phyloP scores from a whole-genome alignment of 1,140 invertebrate genomes.

The Notospermus geniculatus region DNA sequence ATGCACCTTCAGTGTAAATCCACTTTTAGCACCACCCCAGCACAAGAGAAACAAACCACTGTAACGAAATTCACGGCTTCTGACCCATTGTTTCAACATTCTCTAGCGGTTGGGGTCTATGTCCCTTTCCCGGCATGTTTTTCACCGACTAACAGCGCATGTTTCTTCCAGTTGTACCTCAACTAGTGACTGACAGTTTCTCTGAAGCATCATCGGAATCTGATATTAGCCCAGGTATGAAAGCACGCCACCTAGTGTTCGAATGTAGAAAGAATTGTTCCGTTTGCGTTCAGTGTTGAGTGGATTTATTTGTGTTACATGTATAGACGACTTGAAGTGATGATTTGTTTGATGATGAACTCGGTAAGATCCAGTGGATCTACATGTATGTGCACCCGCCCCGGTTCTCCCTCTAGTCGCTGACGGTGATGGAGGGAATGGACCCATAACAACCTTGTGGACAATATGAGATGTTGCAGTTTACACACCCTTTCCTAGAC shows the following conservation, averaged over 20 bases:
- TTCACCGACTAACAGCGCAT: background rate
- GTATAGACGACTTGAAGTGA: no score
- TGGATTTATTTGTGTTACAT: slow-evolving; percentile 23
- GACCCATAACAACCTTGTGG: no score
- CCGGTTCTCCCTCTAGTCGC: no score
- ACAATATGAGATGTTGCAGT: no score
- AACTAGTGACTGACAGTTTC: slow-evolving; percentile 10
- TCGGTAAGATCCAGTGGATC: no score
- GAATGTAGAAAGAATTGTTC: background rate
- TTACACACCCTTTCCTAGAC: no score
- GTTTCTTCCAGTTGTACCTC: background rate
- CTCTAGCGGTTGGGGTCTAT: slow-evolving; percentile 13
- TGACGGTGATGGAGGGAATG: no score
- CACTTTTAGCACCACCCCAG: no score
- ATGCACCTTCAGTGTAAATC: no score
- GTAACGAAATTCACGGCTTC: slow-evolving; percentile 20
- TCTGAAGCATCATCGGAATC: slow-evolving; percentile 21
- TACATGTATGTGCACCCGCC: no score
- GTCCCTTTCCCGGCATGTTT: slow-evolving; percentile 11
- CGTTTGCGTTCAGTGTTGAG: slow-evolving; percentile 11
- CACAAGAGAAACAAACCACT: slow-evolving; percentile 20
- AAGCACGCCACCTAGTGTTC: background rate
- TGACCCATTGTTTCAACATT: slow-evolving; percentile 18
- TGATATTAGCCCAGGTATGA: slow-evolving; percentile 22
- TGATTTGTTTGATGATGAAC: slow-evolving; percentile 21